These are phyloP conservation scores for Zaprionus gabonicus DNA, from an alignment of 1,140 invertebrate species.

Conservation along the genomic window DNA sequence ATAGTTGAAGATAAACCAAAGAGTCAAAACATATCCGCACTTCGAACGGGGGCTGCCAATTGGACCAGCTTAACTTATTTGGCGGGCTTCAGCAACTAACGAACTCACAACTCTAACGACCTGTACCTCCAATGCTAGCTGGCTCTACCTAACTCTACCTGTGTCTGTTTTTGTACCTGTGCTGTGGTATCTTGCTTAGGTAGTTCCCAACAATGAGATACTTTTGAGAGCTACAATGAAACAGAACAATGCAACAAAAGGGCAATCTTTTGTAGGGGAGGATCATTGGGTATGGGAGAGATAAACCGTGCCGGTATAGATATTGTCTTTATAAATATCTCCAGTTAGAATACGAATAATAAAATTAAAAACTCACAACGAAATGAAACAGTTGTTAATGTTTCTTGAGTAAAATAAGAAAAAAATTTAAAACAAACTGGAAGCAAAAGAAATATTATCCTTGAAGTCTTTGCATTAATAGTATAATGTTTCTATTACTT, in stretches of 20 bases:
- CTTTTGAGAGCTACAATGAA: not conserved
- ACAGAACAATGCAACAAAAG: not conserved
- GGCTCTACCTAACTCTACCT: not conserved
- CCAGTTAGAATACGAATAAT: not conserved
- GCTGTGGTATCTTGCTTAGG: not conserved
- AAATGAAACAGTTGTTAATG: not conserved
- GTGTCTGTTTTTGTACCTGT: not conserved
- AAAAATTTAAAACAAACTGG: not conserved
- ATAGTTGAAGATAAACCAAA: not conserved
- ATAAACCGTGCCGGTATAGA: not conserved
- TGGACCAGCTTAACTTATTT: conserved; percentile 27
- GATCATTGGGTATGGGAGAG: not conserved
- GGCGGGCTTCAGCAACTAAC: conserved; percentile 27
- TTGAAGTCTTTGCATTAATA: too few species aligned
- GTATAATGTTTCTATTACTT: not conserved
- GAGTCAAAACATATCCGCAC: not conserved
- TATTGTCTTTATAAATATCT: not conserved
- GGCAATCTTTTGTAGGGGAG: not conserved
- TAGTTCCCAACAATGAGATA: not conserved
- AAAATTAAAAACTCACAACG: not conserved
- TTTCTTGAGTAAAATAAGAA: not conserved
- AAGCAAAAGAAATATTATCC: not conserved
- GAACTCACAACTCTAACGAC: not conserved
- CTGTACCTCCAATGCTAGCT: not conserved
- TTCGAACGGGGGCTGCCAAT: conserved; percentile 30